phyloP scores from a whole-genome alignment of 1,140 invertebrate genomes.

The Bombus polaris region DNA sequence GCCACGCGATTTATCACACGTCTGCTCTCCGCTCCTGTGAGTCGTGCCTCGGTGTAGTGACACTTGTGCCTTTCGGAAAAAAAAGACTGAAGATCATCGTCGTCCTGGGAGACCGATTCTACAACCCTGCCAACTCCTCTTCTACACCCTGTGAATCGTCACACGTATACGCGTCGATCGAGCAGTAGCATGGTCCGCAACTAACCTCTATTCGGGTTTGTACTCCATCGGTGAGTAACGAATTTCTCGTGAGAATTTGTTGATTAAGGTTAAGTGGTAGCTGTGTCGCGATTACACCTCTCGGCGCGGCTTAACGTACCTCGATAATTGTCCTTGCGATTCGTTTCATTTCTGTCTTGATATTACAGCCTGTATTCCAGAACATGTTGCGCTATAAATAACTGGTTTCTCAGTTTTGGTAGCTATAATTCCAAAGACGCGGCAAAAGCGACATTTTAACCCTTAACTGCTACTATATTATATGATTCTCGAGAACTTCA shows the following conservation, averaged over 20 bases:
- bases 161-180: constrained; percentile 1
- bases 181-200: constrained; percentile 19
- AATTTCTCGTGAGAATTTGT: neutral
- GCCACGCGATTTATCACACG: constrained; percentile 27
- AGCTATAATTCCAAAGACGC: neutral
- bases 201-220: neutral
- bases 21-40: neutral
- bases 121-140: neutral
- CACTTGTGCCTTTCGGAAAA: constrained; percentile 56
- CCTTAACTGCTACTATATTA: neutral
- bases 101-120: neutral
- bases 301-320: too few relatives aligned
- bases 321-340: neutral
- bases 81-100: constrained; percentile 31
- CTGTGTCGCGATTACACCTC: too few relatives aligned
- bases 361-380: too few relatives aligned
- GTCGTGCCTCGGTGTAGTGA: constrained; percentile 59
- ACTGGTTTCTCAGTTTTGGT: neutral
- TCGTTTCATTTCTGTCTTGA: too few relatives aligned
- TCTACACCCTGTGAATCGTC: neutral
- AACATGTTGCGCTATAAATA: neutral
- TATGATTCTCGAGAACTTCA: neutral
- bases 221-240: constrained; percentile 27
- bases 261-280: neutral
- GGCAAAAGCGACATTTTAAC: neutral